Evolutionary conservation across 2,797 vertebrate species (phyloP).

Genomic region (Sebastes kiyomatsui): DNA sequence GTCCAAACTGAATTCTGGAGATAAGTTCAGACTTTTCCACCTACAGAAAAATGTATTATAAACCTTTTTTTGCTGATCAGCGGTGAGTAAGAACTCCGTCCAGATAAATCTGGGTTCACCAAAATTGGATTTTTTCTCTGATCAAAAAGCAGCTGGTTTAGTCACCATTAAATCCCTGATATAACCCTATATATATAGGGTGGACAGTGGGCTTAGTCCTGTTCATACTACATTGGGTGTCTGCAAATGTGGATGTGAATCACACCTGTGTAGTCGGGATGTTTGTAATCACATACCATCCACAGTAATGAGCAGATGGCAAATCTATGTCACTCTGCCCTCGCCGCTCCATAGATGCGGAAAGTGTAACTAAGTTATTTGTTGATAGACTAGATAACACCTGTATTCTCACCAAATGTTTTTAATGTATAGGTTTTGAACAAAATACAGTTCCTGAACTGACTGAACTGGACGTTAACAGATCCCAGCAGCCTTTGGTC

Average conservation of each 20-base stretch:
- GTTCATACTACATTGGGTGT: background rate
- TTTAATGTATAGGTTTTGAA: background rate
- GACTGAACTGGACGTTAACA: conserved; percentile 1
- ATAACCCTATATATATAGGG: too few relatives aligned
- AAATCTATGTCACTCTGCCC: background rate
- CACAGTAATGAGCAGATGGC: background rate
- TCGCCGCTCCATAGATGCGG: background rate
- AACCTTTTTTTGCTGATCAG: too few relatives aligned
- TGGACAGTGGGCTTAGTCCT: too few relatives aligned
- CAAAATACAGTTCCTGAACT: background rate
- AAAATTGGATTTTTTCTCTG: background rate
- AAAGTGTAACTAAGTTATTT: background rate
- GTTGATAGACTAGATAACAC: background rate
- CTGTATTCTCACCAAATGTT: background rate
- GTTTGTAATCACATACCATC: background rate
- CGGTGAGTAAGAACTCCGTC: background rate
- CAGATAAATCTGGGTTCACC: background rate
- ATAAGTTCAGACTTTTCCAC: background rate
- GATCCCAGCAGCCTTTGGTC: background rate
- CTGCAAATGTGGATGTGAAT: background rate
- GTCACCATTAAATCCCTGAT: background rate
- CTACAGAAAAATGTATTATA: background rate
- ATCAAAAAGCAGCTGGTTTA: background rate
- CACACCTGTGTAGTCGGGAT: background rate
- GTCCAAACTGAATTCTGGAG: background rate